Percentiles rank a stretch among this genome's conserved stretches.
Conservation (phyloP, 1,140 invertebrate genomes). For the Drosophila equinoxialis region DNA sequence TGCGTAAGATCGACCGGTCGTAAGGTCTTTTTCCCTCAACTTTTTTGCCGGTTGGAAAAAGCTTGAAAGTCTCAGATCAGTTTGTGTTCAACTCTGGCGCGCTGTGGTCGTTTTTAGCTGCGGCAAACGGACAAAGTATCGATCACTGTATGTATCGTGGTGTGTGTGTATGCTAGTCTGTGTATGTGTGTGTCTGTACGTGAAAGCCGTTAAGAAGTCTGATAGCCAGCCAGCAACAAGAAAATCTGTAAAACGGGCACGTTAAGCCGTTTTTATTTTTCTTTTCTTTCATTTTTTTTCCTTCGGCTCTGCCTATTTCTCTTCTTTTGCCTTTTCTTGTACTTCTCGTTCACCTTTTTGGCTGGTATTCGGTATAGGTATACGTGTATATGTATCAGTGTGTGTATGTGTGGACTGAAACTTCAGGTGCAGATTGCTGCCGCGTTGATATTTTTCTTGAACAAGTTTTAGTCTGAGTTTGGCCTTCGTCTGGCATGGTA, state of each 20-base stretch:
- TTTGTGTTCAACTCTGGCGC: slow-evolving; percentile 68
- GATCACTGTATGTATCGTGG: slow-evolving; percentile 48
- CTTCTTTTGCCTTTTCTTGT: slow-evolving; percentile 57
- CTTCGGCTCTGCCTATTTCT: slow-evolving; percentile 69
- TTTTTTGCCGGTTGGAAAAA: slow-evolving; percentile 17
- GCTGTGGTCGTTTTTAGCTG: slow-evolving; percentile 63
- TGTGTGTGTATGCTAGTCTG: slow-evolving; percentile 21
- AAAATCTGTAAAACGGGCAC: slow-evolving; percentile 79
- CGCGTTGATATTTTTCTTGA: slow-evolving; percentile 73
- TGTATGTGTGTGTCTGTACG: slow-evolving; percentile 33
- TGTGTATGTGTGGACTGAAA: slow-evolving; percentile 49
- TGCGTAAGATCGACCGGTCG: slow-evolving; percentile 19
- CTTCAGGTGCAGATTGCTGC: slow-evolving; percentile 72
- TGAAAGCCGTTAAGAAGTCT: slow-evolving; percentile 78
- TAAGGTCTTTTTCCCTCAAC: slow-evolving; percentile 22
- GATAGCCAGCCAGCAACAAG: slow-evolving; percentile 43
- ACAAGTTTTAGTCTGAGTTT: slow-evolving; percentile 83
- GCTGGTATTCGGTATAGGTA: slow-evolving; percentile 71
- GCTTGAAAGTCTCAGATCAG: slow-evolving; percentile 48
- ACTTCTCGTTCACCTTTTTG: slow-evolving; percentile 65
- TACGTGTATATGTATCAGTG: slow-evolving; percentile 1
- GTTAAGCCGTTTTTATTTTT: slow-evolving; percentile 71
- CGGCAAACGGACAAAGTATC: slow-evolving; percentile 23
- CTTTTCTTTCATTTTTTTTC: slow-evolving; percentile 55
- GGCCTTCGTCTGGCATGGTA: slow-evolving; percentile 83